Evolutionary conservation across 2,888 invertebrate species (phyloP).

Genomic region (Tupiocoris notatus): DNA sequence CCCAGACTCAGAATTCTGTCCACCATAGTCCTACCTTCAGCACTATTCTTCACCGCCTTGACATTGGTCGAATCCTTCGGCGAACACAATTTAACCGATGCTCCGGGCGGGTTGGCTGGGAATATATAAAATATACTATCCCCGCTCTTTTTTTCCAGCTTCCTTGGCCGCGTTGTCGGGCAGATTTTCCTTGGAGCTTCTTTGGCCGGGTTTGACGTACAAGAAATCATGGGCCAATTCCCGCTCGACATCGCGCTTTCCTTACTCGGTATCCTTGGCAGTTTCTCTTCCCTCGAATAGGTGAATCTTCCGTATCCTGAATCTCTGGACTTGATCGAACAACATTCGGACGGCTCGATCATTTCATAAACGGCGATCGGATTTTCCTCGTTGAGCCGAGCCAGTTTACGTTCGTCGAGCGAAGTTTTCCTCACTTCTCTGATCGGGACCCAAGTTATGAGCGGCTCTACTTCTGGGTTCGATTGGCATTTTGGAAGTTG

Average conservation of each 20-base stretch:
- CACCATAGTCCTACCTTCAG: no score
- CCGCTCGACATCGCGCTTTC: no score
- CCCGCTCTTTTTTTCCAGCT: neutral
- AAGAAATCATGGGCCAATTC: no score
- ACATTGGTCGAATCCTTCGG: neutral
- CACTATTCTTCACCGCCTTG: no score
- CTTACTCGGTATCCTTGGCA: neutral
- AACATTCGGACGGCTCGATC: neutral
- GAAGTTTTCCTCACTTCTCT: conserved; percentile 10
- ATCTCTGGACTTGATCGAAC: no score
- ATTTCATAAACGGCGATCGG: neutral
- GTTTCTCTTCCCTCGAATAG: neutral
- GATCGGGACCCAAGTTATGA: conserved; percentile 17
- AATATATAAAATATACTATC: neutral
- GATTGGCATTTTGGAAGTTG: conserved; percentile 1
- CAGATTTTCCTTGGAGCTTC: no score
- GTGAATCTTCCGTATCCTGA: neutral
- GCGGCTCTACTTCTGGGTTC: conserved; percentile 14
- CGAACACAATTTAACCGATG: neutral
- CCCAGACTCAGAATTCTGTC: no score
- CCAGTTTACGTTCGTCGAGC: neutral
- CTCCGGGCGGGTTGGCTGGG: neutral
- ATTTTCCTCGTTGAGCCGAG: neutral
- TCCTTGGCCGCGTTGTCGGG: neutral
- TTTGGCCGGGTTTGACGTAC: no score